Evolutionary conservation across 2,113 vertebrate species (phyloP), one percentile per base, ranked within the genome.

Genomic region (Rhinoptilus africanus): DNA sequence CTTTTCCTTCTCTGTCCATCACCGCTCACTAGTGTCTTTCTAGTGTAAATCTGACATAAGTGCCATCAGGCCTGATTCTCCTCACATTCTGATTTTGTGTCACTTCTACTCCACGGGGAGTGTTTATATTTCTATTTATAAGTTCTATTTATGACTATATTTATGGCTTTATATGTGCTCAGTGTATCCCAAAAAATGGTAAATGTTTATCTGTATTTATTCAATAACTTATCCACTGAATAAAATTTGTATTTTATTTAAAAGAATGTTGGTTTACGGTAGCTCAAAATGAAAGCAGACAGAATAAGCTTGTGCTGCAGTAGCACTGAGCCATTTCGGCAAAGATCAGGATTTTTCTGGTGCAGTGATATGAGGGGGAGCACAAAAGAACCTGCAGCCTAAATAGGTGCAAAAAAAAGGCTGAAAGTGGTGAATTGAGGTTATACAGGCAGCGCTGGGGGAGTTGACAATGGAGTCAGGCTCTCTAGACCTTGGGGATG

Each of bases 71-170:
- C 16, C 30, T 45, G 60, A 35, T 48, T 75, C 17, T 73, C 39
- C 60, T 47, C 2, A 10, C 9, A 7, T 4, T 32, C 43, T 37
- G 24, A 7, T 11, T 88, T 79, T 72, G 13, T 78, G 69, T 62
- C 37, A 53, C 28, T 64, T 62, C n/a, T 68, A 24, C 54, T 51
- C 34, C 22, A 4, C 8, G 17, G 51, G 45, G 28, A 57, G 9
- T 34, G 3, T 53, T 67, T 87, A 4, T 72, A 79, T 81, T 82
- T 88, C 32, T 97, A 97, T 97, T 97, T 97, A 96, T 94, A 18
- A 57, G 7, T 85, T 84, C 26, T 97, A 97, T 97, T 97, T 97
- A 96, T 95, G 45, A 72, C 23, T 78, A 1, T 96, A 96, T 97
- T 97, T 97, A 97, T 97, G 51, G 16, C 14, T 63, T 69, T 77